Base-by-base conservation (phyloP, 2,797 vertebrate genomes). In the Chelidonichthys spinosus region DNA sequence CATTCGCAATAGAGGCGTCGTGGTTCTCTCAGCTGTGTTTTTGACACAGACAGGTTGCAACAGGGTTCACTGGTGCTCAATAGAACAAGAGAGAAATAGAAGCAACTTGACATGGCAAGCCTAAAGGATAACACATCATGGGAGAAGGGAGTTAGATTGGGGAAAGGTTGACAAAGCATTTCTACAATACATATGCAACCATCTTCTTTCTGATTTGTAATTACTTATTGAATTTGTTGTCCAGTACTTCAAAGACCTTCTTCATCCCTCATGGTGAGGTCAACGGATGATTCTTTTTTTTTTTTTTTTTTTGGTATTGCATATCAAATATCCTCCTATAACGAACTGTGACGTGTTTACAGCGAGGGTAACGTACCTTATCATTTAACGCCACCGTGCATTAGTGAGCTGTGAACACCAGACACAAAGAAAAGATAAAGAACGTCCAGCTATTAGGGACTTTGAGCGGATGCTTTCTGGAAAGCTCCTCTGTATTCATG, bases 31-130 rank as follows among this genome's bases (percentile, higher is more conserved):
- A 60, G n/a, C 59, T 69, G 8, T 69, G 42, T 50, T 55, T 74
- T 84, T 60, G 39, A 63, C 69, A 52, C 83, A 81, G 89, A 89
- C 85, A 90, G 72, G 61, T 66, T 74, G 39, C 66, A 71, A 59
- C 63, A 32, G 74, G 61, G 49, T 55, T 67, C 63, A 78, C 58
- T 72, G 46, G 25, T 56, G 42, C 55, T 66, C 42, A 58, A 43
- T 33, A 68, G 61, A 56, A 69, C 3, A n/a, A 36, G 17, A 69
- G 14, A 59, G 18, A 59, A 5, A 43, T 33, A 72, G 4, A 8
- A 79, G 69, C 59, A 66, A 76, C 18, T 50, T 67, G 61, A 82
- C 71, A 72, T 46, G 35, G 59, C 7, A 49, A 73, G 75, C 73
- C 68, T 65, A 46, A 61, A 76, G 65, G 75, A 78, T 25, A 79